Evolutionary conservation across 1,140 invertebrate species (phyloP), one percentile per base, ranked within the genome.

Genomic region (Dreissena rostriformis): DNA sequence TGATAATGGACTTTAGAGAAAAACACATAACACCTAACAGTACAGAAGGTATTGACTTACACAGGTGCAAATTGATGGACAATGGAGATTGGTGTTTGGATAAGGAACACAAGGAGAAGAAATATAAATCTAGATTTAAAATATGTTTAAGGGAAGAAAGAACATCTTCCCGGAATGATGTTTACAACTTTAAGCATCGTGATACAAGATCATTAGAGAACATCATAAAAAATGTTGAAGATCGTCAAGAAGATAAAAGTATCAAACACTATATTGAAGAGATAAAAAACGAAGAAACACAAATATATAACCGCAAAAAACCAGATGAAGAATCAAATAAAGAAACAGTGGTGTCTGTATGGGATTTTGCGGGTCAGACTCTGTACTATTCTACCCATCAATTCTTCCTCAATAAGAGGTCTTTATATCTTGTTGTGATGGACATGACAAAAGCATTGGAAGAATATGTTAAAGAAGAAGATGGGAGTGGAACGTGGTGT

Each of bases 351-450:
- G 67, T 79, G 7, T 70, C 77, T n/a, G 28, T 79, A 0, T 79
- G 77, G 77, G 77, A 79, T 49, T 79, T 79, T 61, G 77, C 77
- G 15, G 77, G 77, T 22, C 77, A 79, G 53, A 66, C 68, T 55
- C 57, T 79, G 11, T 79, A 79, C 52, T 79, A 79, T 28, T 79
- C 77, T 19, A 79, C 77, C 8, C 77, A 79, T 57, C 77, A 79
- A 24, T 79, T 79, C 28, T 79, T 79, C 57, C 67, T 79, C 0
- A 79, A 79, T 71, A 53, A 49, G 14, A 53, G 77, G 29, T 79
- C 77, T 19, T 57, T 79, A 29, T 79, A 79, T 61, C 51, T 79
- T 29, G 28, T 79, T 17, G 39, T 79, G 51, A 79, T 79, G 77
- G 26, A 79, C 70, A 53, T 79, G 14, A 68, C 65, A 29, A 70